Conservation (phyloP, 1,140 invertebrate genomes). For the Hylaeus anthracinus region DNA sequence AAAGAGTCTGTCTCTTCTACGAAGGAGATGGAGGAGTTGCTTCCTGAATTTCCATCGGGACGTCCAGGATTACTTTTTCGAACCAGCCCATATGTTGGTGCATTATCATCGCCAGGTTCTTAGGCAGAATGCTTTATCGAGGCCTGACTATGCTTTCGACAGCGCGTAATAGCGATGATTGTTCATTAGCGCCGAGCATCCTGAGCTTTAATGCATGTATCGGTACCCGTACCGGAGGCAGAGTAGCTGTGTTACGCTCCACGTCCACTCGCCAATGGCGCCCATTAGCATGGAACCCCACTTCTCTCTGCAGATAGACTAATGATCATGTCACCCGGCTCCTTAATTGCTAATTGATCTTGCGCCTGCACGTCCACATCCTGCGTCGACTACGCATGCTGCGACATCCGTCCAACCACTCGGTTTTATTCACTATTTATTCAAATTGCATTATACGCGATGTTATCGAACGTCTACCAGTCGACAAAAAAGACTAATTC, state of each 20-base stretch:
- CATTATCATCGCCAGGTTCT: conserved; percentile 9
- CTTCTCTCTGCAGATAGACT: conserved; percentile 53
- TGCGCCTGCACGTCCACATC: conserved; percentile 41
- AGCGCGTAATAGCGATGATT: conserved; percentile 50
- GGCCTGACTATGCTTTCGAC: conserved; percentile 13
- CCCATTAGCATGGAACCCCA: conserved; percentile 56
- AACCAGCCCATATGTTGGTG: not conserved
- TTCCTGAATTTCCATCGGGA: too few relatives aligned
- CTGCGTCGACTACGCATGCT: not conserved
- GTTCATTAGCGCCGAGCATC: conserved; percentile 50
- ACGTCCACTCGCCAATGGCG: conserved; percentile 36
- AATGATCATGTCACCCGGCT: conserved; percentile 65
- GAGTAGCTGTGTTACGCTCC: conserved; percentile 42
- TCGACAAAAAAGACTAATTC: not conserved
- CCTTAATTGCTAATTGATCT: conserved; percentile 73
- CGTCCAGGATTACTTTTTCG: not conserved
- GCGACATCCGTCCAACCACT: not conserved
- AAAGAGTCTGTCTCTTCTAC: too few relatives aligned
- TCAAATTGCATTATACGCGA: not conserved
- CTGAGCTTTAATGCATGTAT: conserved; percentile 53
- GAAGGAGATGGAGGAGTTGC: too few relatives aligned
- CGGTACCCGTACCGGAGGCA: conserved; percentile 11
- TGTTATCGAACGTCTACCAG: not conserved
- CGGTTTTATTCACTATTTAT: not conserved
- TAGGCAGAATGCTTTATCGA: conserved; percentile 23